Evolutionary conservation across 2,888 invertebrate genomes (phyloP), one percentile per base, ranked within the genome.

Genomic region (Hypselothyrea guttata): DNA sequence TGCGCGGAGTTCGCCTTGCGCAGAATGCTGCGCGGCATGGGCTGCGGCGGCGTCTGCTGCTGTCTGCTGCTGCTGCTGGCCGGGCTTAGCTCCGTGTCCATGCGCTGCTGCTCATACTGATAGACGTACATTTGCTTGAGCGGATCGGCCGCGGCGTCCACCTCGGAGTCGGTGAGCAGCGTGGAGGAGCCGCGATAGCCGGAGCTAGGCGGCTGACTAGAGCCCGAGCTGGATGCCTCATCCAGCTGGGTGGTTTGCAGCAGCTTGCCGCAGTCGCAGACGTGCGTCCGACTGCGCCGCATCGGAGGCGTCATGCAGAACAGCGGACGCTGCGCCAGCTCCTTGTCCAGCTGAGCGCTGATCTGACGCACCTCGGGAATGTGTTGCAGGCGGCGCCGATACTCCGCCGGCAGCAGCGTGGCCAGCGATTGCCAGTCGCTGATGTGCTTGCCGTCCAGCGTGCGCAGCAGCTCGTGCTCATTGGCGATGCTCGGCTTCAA

Each of bases 351-450:
- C 16, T 90, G 89, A 57, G 89, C 89, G 16, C 85, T 38, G 53
- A 91, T 91, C 62, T 91, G 91, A 38, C 88, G 89, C 41, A 95
- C 91, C 90, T 96, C 95, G 5, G 96, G 96, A 82, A 96, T 93
- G 88, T 90, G 89, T 88, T 96, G 95, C 45, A 97, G 88, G 68
- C 96, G 92, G 85, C 94, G 94, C 67, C 93, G 93, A 88, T 95
- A 96, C 89, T 98, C 97, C 69, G 92, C 91, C 2, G 98, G 98
- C 65, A 98, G 90, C 44, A 98, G 91, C 72, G 97, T 94, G 2
- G 95, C 96, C 47, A 98, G 91, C 0, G 97, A 97, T 83, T 97
- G 96, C 98, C 98, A 98, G 89, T 98, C 98, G 87, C 94, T 93
- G 7, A 98, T 94, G 87, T 97, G 97, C 35, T 93, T 92, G 66